These are phyloP conservation scores for Lophius piscatorius DNA, from an alignment of 2,113 vertebrate species.

Conservation along the genomic window DNA sequence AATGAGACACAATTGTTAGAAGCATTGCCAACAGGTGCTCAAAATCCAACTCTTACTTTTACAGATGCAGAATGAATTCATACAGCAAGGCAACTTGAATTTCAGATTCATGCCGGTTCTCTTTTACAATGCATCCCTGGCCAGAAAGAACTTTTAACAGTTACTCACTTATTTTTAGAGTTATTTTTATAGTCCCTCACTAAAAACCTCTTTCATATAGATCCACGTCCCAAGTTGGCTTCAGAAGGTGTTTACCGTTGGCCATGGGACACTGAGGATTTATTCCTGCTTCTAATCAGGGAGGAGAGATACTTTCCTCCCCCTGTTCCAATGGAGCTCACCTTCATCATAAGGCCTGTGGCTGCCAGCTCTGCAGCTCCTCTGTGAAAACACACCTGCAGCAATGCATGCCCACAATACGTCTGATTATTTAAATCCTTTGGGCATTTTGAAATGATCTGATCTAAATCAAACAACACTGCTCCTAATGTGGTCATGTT, in stretches of 20 bases:
- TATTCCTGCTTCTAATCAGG: constrained; percentile 86
- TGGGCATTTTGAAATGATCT: too few relatives aligned
- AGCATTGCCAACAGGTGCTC: neutral
- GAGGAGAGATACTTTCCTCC: constrained; percentile 87
- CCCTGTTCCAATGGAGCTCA: constrained; percentile 84
- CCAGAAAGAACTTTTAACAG: constrained; percentile 61
- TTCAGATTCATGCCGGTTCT: constrained; percentile 93
- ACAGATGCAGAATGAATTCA: constrained; percentile 93
- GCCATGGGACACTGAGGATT: constrained; percentile 86
- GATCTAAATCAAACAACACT: too few relatives aligned
- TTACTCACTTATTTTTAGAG: neutral
- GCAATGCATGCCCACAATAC: too few relatives aligned
- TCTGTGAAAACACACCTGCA: constrained; percentile 30
- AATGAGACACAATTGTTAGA: neutral
- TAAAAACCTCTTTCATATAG: constrained; percentile 62
- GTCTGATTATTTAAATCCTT: too few relatives aligned
- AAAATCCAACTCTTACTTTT: neutral
- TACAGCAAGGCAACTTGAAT: constrained; percentile 93
- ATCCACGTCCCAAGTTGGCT: constrained; percentile 90
- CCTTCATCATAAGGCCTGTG: constrained; percentile 80
- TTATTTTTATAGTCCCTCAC: neutral
- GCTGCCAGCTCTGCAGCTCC: constrained; percentile 1
- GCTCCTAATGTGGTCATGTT: too few relatives aligned
- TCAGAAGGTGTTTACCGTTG: constrained; percentile 88
- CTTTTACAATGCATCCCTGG: constrained; percentile 87